A percentile compares a stretch with the other conserved stretches of the same genome.
Conservation (phyloP, 2,888 invertebrate genomes). For the Biston stratarius region DNA sequence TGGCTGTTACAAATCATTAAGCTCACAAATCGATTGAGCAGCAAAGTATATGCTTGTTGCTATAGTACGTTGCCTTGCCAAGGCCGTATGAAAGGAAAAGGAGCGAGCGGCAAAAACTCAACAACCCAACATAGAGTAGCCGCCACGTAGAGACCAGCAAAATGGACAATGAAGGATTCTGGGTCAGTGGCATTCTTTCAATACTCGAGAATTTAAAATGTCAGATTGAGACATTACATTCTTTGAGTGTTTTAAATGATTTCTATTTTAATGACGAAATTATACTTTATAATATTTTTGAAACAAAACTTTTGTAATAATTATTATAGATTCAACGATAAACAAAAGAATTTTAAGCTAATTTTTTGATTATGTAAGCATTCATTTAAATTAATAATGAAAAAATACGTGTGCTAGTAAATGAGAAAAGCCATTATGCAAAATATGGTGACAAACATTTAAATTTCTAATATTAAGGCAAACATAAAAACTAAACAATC, state of each 20-base stretch:
- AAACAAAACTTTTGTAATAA: background rate
- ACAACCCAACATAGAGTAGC: constrained; percentile 59
- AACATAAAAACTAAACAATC: constrained; percentile 14
- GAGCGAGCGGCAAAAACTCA: constrained; percentile 62
- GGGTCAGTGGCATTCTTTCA: constrained; percentile 32
- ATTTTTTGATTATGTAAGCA: no score
- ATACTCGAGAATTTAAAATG: constrained; percentile 23
- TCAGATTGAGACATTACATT: constrained; percentile 27
- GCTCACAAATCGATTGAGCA: constrained; percentile 18
- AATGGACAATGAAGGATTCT: constrained; percentile 33
- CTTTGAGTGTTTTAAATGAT: constrained; percentile 1
- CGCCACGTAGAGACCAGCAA: constrained; percentile 45
- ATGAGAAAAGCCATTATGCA: background rate
- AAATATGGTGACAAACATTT: constrained; percentile 1
- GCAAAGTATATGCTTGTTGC: constrained; percentile 1
- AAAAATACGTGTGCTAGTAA: background rate
- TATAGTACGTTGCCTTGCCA: constrained; percentile 47
- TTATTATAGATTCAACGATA: no score
- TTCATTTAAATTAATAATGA: no score
- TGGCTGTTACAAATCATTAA: background rate
- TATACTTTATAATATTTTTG: background rate
- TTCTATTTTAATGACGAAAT: background rate
- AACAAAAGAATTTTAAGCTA: no score
- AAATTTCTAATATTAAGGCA: constrained; percentile 5
- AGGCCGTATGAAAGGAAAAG: constrained; percentile 83